Base-by-base conservation (phyloP, 2,113 vertebrate genomes). In the Athene cunicularia region DNA sequence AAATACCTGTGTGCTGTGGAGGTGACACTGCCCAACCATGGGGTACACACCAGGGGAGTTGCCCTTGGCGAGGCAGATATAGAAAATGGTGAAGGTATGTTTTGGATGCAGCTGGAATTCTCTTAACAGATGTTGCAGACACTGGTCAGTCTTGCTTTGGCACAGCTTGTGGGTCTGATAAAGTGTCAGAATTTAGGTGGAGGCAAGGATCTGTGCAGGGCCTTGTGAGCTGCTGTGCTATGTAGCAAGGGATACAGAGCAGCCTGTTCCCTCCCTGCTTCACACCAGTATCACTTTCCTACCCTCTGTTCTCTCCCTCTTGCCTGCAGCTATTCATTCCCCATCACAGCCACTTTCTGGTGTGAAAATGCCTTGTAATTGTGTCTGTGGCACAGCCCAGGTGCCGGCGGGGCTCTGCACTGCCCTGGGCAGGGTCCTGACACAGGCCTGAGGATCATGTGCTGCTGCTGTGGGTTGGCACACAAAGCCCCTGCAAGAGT, bases 1-100 rank as follows among this genome's bases (percentile, higher is more conserved):
- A 98, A 97, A 56, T 98, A 98, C 39, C 95, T 98, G 88, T 98
- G 98, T 90, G 89, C 98, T 16, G 58, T 98, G 47, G 98, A 99
- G 92, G 93, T 99, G 82, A 96, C 52, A 0, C 66, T 98, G 63
- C 97, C 96, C 6, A 30, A 43, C 14, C 97, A 96, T 1, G 85
- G 80, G 11, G 71, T 98, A 17, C 8, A 39, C 62, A 97, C 95
- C 63, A 89, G 91, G 45, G 98, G 98, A 33, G 88, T 95, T 9
- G 98, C 98, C n/a, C 66, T 98, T 2, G 93, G 96, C 0, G 88
- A 98, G 70, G 97, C 97, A 47, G n/a, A 88, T 1, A 0, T 97
- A 13, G 86, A 96, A 15, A 73, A 71, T 4, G 13, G 45, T 21
- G 89, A 95, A 71, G 98, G 98, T 98, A 58, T 2, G 55, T 91